Evolutionary conservation across 1,140 invertebrate genomes (phyloP).

Genomic region (Ips typographus): DNA sequence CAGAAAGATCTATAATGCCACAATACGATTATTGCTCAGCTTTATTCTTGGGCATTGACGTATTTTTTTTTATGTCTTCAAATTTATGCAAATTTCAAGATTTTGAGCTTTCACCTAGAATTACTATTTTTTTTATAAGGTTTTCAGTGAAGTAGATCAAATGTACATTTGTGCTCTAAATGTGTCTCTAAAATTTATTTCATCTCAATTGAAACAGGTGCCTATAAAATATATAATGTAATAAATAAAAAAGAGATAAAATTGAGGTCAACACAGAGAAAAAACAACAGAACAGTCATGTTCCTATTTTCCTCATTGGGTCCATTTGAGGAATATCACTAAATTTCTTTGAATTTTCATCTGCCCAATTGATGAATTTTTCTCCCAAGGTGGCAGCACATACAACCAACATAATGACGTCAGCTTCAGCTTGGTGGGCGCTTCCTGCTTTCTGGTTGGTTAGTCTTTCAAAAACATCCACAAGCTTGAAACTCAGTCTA

Average conservation of each 20-base stretch:
- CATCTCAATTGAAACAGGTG: too few species aligned
- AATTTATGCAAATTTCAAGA: too few species aligned
- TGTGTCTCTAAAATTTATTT: too few species aligned
- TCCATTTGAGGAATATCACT: conserved; percentile 42
- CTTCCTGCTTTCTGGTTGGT: conserved; percentile 51
- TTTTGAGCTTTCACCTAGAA: too few species aligned
- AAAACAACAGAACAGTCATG: not conserved
- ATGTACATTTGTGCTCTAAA: too few species aligned
- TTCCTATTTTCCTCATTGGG: conserved; percentile 41
- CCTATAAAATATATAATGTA: not conserved
- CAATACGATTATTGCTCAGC: too few species aligned
- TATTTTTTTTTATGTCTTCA: too few species aligned
- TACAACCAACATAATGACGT: conserved; percentile 59
- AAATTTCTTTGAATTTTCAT: conserved; percentile 53
- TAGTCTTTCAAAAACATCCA: conserved; percentile 56
- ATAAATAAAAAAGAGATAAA: not conserved
- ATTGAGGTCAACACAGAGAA: not conserved
- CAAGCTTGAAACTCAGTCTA: conserved; percentile 43
- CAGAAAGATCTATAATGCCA: too few species aligned
- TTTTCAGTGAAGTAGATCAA: too few species aligned
- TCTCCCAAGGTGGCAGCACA: conserved; percentile 57
- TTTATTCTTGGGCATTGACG: too few species aligned
- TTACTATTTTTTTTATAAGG: too few species aligned
- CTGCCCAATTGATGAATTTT: conserved; percentile 59
- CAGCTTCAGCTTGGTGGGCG: conserved; percentile 62